Evolutionary conservation across 2,797 vertebrate genomes (phyloP).

Genomic region (Busarellus nigricollis): DNA sequence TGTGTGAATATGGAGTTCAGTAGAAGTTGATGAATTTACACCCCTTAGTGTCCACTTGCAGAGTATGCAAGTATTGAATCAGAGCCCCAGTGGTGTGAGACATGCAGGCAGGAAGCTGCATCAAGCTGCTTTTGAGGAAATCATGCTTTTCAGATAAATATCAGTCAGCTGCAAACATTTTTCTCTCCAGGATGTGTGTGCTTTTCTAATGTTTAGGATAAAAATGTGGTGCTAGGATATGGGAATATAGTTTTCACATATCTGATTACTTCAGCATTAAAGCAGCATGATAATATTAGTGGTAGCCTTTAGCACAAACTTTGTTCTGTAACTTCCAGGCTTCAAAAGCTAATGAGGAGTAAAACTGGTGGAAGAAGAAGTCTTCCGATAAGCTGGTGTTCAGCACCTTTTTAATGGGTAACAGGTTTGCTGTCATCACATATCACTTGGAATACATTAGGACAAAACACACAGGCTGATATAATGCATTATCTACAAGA

Average conservation of each 20-base stretch:
- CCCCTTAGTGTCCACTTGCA: conserved; percentile 17
- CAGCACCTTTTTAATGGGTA: conserved; percentile 61
- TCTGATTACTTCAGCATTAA: conserved; percentile 38
- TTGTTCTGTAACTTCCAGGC: conserved; percentile 42
- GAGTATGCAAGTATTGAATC: background rate
- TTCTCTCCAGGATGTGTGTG: conserved; percentile 35
- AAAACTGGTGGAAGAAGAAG: background rate
- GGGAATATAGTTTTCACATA: conserved; percentile 23
- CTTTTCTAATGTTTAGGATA: conserved; percentile 15
- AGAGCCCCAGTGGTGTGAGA: background rate
- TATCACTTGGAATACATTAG: conserved; percentile 31
- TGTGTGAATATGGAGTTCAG: background rate
- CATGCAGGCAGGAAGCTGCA: background rate
- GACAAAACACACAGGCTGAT: conserved; percentile 26
- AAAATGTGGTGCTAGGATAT: conserved; percentile 34
- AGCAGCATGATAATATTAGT: conserved; percentile 6
- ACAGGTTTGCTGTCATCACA: conserved; percentile 34
- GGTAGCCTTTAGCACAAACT: conserved; percentile 45
- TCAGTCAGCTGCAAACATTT: conserved; percentile 51
- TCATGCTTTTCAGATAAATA: conserved; percentile 53
- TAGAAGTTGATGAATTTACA: conserved; percentile 43
- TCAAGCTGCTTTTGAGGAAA: conserved; percentile 61
- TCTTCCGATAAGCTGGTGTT: conserved; percentile 49
- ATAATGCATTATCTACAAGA: background rate
- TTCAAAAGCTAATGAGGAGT: conserved; percentile 56